Evolutionary conservation across 2,113 vertebrate genomes (phyloP), one percentile per base, ranked within the genome.

Genomic region (Pampusana beccarii): DNA sequence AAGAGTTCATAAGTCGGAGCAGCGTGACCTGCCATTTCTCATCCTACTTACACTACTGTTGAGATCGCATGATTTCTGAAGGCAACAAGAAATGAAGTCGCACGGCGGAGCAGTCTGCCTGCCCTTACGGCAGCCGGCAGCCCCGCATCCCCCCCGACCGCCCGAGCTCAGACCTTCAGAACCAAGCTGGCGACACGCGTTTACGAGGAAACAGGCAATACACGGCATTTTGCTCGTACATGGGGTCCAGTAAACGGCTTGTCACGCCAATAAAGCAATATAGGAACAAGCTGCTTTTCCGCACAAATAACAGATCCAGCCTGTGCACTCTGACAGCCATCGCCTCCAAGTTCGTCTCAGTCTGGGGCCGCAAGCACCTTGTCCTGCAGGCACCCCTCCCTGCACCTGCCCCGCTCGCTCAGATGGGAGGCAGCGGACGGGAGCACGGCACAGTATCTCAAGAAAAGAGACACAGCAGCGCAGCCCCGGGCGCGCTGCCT

Each of bases 101-200:
- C 51, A 10, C 9, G 4, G 3, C 3, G 21, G 29, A 5, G 36
- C 33, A 1, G 4, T 1, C n/a, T 2, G 56, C 0, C 29, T 1
- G 3, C 61, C 54, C 54, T 6, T 11, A 5, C 24, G 6, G 6
- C 51, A 19, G 33, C 33, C 14, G 26, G 21, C 80, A 69, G 48
- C 65, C 79, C 64, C 5, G 50, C 93, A 7, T 10, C 31, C 66
- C 28, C 46, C 17, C 33, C 26, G 9, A 6, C 66, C 54, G 21
- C 29, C 23, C 50, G 10, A 20, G 33, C 42, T 4, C 60, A 13
- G 19, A 38, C 33, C 44, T 44, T 44, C 44, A 44, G 44, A 44
- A 44, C 44, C 24, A 6, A 36, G 29, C 65, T 13, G 36, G 9
- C 23, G 5, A 25, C 74, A 8, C n/a, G 44, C 81, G 57, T 44